Evolutionary conservation across 2,113 vertebrate genomes (phyloP), one percentile per base, ranked within the genome.

Genomic region (Archilochus colubris): DNA sequence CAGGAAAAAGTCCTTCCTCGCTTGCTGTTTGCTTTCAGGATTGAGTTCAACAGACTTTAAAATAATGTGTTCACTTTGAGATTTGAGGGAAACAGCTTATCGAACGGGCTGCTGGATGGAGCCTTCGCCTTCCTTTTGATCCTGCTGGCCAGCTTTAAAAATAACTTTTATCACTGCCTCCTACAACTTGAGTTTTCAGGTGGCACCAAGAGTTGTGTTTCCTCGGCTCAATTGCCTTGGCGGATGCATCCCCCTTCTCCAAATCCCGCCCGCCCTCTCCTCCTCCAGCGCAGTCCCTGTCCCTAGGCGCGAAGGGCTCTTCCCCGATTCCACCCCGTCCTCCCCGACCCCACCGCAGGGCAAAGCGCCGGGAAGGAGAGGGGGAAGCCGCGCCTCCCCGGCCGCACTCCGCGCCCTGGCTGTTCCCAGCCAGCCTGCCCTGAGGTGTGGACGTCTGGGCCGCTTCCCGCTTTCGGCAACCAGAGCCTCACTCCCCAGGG

Each of bases 131-230:
- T 23, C 64, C 62, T 38, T 46, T 5, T 13, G 7, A 59, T 20
- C n/a, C 66, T 3, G 1, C 28, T 1, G 0, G 20, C 9, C 38
- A 19, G 27, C 1, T 36, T 0, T 0, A 38, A 63, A 63, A 59
- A 3, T 4, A 9, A 38, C 43, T 53, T 44, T 31, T 3, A 38
- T 25, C 33, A 11, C 20, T 19, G 5, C 24, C 11, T 51, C 33
- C 44, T 28, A 28, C 3, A 12, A 38, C n/a, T 10, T 10, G 17
- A 55, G 36, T 20, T 54, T 44, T 33, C 9, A 25, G 24, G n/a
- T 17, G 18, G 19, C 2, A 2, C 12, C 22, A 20, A 23, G 1
- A 0, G 43, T 16, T 11, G 3, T 11, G 12, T 10, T 24, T 38
- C 43, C 50, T 24, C 10, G 43, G 14, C 40, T 57, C 40, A 17